Base-by-base conservation (phyloP, 2,888 invertebrate species). In the Agelastica alni region DNA sequence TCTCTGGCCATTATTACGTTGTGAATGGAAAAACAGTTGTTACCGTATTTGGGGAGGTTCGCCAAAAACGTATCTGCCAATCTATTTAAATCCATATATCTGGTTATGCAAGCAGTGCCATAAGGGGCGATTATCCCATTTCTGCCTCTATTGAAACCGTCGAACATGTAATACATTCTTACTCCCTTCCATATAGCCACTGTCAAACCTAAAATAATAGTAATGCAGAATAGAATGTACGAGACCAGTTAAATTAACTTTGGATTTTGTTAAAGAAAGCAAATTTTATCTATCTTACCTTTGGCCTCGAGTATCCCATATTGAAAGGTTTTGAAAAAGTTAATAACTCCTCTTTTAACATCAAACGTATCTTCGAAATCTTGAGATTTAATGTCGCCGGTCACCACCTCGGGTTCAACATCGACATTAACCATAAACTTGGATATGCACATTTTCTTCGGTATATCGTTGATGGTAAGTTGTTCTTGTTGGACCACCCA, bases 141-240 rank as follows among this genome's bases (percentile, higher is more conserved):
- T 0, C 79, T 76, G 12, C 78, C 77, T 12, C 78, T 69, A 16
- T 78, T 76, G 55, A 77, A 73, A 0, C 79, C 74, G 62, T 80
- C 79, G 56, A 78, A 81, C 59, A 77, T 72, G 61, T 77, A 81
- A 46, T 74, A 79, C 2, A 71, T 64, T 16, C 75, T 74, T 1
- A 71, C 69, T 0, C 68, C 70, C 51, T 73, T 77, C 79, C 79
- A 81, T 3, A 81, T 65, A 0, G 77, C 78, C 1, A 78, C 73
- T 2, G 64, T 54, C 2, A 64, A 28, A 53, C 56, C 66, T 67
- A 43, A 17, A 60, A 54, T n/a, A n/a, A n/a, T n/a, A n/a, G n/a
- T n/a, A n/a, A n/a, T n/a, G n/a, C n/a, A n/a, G n/a, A n/a, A n/a
- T n/a, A n/a, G n/a, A n/a, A n/a, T n/a, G n/a, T n/a, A n/a, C n/a